These are phyloP conservation scores for Onchidella celtica DNA, from an alignment of 2,888 invertebrate genomes.

Conservation along the genomic window DNA sequence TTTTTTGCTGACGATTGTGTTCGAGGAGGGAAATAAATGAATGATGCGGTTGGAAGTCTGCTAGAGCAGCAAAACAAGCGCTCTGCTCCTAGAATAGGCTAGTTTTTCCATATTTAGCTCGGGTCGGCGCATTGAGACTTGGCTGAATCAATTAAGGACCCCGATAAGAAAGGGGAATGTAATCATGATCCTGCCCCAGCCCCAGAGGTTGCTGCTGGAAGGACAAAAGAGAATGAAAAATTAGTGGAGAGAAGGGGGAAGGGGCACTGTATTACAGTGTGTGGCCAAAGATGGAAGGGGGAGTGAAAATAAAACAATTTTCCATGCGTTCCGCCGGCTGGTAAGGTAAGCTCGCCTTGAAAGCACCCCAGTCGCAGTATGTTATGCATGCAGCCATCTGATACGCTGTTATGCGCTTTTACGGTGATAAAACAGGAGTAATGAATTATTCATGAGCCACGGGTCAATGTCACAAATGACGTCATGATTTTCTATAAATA, in stretches of 20 bases:
- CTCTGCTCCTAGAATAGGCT: not conserved
- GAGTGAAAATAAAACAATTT: too few relatives aligned
- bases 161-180: not conserved
- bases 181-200: too few relatives aligned
- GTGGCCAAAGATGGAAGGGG: too few relatives aligned
- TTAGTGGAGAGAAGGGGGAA: not conserved
- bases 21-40: not conserved
- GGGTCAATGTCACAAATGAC: too few relatives aligned
- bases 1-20: not conserved
- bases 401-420: too few relatives aligned
- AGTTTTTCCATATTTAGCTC: not conserved
- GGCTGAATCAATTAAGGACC: constrained; percentile 16
- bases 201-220: not conserved
- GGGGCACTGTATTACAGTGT: not conserved
- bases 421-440: too few relatives aligned
- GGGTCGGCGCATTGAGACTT: not conserved
- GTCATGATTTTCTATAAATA: too few relatives aligned
- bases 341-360: too few relatives aligned
- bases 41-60: not conserved
- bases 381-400: too few relatives aligned
- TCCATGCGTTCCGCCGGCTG: too few relatives aligned
- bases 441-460: too few relatives aligned
- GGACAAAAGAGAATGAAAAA: not conserved
- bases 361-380: too few relatives aligned
- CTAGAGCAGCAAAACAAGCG: constrained; percentile 6